Conservation (phyloP, 2,113 vertebrate species). For the Orcinus orca region DNA sequence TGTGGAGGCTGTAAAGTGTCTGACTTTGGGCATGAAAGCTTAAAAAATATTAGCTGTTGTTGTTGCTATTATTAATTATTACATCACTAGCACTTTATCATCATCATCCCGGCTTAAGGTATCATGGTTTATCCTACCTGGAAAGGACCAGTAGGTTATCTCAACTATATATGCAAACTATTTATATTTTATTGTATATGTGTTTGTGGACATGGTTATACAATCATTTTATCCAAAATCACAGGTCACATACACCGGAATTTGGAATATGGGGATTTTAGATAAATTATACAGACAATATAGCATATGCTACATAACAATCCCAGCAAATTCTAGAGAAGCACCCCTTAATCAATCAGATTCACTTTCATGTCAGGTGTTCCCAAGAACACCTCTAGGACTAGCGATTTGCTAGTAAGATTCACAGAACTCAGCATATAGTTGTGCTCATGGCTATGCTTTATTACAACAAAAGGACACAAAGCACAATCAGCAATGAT, state of each 20-base stretch:
- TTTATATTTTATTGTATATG: not conserved
- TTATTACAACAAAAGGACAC: not conserved
- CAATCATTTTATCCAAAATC: not conserved
- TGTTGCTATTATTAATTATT: not conserved
- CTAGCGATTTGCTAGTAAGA: not conserved
- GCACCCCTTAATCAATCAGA: not conserved
- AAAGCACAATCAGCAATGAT: not conserved
- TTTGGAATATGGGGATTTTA: not conserved
- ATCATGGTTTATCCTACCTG: not conserved
- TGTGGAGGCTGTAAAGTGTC: not conserved
- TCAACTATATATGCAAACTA: not conserved
- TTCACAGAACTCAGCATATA: not conserved
- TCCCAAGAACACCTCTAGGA: not conserved
- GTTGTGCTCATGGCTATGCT: not conserved
- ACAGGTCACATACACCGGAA: not conserved
- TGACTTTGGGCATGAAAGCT: not conserved
- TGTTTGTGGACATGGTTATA: not conserved
- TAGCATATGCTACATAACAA: accelerated
- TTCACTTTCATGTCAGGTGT: not conserved
- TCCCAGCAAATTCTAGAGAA: not conserved
- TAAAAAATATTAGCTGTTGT: not conserved
- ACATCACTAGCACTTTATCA: not conserved
- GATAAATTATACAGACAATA: not conserved
- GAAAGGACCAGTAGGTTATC: not conserved
- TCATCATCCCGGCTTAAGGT: not conserved